Evolutionary conservation across 2,797 vertebrate species (phyloP), one percentile per base, ranked within the genome.

Genomic region (Poeciliopsis turneri): DNA sequence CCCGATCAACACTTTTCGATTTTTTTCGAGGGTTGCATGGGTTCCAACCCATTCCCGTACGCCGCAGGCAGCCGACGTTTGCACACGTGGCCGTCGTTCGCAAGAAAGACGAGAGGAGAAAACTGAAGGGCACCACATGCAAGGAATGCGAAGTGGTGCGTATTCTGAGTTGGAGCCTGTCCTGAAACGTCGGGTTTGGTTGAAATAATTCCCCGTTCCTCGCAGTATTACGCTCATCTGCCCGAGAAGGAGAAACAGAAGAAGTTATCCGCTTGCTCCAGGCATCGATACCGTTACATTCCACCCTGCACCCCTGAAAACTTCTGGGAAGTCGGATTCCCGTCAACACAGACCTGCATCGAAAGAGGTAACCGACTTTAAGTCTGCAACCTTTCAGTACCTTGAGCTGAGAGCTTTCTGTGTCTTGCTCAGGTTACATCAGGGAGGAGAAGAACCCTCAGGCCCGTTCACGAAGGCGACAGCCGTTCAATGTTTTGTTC

Each of bases 261-360:
- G 81, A 99, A 98, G 89, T 68, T 99, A 69, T 93, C 97, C 15
- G 90, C 96, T 8, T 99, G 98, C 88, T 99, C 98, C 15, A 96
- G 98, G 55, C 98, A 99, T 74, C 95, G 98, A 7, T 98, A 96
- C 83, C 97, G 95, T 0, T 97, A 97, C 74, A 93, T 98, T 83
- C 98, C 98, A 64, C 97, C 98, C 12, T 96, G 81, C 68, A 99
- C 98, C 13, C 98, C 98, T 11, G 98, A 99, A 88, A 96, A 99
- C 93, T 99, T 99, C 92, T 99, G 98, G 98, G 98, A 99, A 82
- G 97, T 99, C 74, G 98, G 98, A 77, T 99, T 99, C 92, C 98
- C 98, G 23, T 98, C 98, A 0, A 99, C 98, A 13, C 98, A 99
- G 85, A 99, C 96, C 3, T 99, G 98, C 91, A 88, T 97, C 51